phyloP scores from a whole-genome alignment of 1,140 invertebrate species.

The Leptonema lineaticorne region DNA sequence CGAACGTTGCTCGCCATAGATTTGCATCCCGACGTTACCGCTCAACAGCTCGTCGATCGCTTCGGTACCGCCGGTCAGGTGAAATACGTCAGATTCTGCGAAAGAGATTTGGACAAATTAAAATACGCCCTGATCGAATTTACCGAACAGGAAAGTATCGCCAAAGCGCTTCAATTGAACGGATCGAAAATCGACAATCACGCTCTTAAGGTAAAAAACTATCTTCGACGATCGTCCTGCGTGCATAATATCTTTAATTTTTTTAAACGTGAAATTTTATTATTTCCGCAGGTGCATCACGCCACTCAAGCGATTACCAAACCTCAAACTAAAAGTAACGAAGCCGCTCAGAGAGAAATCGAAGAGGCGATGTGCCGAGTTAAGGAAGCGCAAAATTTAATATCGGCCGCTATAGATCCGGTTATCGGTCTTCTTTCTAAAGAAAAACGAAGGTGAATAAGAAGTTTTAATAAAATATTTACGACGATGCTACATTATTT shows the following conservation, averaged over 20 bases:
- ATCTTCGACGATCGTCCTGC: too few relatives aligned
- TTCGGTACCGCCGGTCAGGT: conserved; percentile 88
- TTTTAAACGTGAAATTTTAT: neutral
- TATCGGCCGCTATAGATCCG: conserved; percentile 89
- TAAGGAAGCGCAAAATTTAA: conserved; percentile 92
- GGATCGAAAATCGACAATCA: conserved; percentile 71
- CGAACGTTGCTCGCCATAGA: conserved; percentile 83
- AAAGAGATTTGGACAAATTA: conserved; percentile 72
- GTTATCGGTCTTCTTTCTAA: conserved; percentile 82
- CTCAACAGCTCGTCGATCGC: conserved; percentile 82
- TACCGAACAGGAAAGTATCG: conserved; percentile 84
- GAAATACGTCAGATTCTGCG: conserved; percentile 92
- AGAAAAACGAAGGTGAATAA: conserved; percentile 67
- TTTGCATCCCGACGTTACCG: conserved; percentile 67
- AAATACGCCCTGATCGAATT: conserved; percentile 91
- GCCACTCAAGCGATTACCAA: conserved; percentile 89
- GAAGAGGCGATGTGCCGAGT: conserved; percentile 96
- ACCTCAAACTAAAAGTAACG: conserved; percentile 91
- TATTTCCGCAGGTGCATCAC: conserved; percentile 74
- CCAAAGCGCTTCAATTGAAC: conserved; percentile 86
- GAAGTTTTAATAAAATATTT: neutral
- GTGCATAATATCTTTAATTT: conserved; percentile 39
- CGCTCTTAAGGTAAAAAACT: conserved; percentile 47
- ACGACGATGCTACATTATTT: conserved; percentile 34
- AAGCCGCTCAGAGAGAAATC: conserved; percentile 91